A percentile compares a stretch with the other conserved stretches of the same genome.
Conservation (phyloP, 2,113 vertebrate species). For the Cacatua alba region DNA sequence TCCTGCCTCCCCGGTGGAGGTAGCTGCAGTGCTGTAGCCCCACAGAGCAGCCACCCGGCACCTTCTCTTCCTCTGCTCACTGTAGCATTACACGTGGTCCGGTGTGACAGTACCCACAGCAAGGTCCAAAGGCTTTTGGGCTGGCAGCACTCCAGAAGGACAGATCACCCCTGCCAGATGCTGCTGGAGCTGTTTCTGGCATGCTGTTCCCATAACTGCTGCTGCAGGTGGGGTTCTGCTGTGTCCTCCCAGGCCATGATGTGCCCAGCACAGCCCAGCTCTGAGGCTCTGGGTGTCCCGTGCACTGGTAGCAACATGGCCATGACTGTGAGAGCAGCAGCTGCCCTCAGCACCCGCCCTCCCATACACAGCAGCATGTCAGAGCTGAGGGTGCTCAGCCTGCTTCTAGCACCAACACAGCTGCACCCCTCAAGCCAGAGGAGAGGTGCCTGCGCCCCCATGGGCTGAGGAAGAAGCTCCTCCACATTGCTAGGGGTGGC, state of each 20-base stretch:
- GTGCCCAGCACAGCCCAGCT: not conserved
- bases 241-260: not conserved
- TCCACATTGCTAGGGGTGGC: not conserved
- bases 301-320: not conserved
- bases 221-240: not conserved
- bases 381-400: not conserved
- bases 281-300: not conserved
- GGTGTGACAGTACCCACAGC: not conserved
- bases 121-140: not conserved
- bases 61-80: not conserved
- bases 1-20: not conserved
- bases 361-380: fast-evolving
- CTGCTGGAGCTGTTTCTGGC: not conserved
- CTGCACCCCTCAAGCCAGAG: not conserved
- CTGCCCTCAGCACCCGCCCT: not conserved
- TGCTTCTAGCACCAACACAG: not conserved
- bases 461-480: not conserved
- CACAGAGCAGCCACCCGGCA: not conserved
- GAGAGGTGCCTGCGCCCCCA: not conserved
- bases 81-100: not conserved
- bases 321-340: not conserved
- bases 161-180: not conserved
- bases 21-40: not conserved
- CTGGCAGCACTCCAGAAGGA: not conserved
- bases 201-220: not conserved